phyloP scores from a whole-genome alignment of 2,113 vertebrate genomes.

The Rhinoptilus africanus region DNA sequence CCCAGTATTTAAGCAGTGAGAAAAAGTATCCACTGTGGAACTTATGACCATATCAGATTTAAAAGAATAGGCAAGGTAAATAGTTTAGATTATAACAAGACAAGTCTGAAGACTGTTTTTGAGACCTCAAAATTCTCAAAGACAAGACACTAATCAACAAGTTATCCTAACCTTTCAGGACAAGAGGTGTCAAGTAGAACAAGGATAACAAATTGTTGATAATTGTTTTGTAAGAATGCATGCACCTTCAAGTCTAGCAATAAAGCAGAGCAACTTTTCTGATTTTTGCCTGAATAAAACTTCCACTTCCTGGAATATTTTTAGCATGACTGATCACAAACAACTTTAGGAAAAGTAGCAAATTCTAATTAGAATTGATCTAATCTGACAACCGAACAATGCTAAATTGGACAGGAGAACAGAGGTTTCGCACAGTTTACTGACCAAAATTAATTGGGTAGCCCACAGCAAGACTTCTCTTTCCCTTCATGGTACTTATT shows the following conservation, averaged over 20 bases:
- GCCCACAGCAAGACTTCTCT: neutral
- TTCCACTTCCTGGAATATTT: neutral
- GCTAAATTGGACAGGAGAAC: neutral
- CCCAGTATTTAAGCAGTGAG: neutral
- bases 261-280: neutral
- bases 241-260: neutral
- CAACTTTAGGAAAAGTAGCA: neutral
- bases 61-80: neutral
- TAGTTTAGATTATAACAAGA: neutral
- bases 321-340: neutral
- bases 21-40: neutral
- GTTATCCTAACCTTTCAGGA: neutral
- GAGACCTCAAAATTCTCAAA: neutral
- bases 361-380: neutral
- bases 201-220: neutral
- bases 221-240: neutral
- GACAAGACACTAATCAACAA: neutral
- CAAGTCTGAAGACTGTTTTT: neutral
- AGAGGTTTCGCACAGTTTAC: neutral
- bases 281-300: neutral
- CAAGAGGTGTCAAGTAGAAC: neutral
- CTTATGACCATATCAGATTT: neutral
- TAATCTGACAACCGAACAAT: neutral
- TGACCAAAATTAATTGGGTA: conserved; percentile 15
- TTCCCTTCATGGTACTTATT: neutral